Evolutionary conservation across 2,888 invertebrate species (phyloP).

Genomic region (Xylocampa areola): DNA sequence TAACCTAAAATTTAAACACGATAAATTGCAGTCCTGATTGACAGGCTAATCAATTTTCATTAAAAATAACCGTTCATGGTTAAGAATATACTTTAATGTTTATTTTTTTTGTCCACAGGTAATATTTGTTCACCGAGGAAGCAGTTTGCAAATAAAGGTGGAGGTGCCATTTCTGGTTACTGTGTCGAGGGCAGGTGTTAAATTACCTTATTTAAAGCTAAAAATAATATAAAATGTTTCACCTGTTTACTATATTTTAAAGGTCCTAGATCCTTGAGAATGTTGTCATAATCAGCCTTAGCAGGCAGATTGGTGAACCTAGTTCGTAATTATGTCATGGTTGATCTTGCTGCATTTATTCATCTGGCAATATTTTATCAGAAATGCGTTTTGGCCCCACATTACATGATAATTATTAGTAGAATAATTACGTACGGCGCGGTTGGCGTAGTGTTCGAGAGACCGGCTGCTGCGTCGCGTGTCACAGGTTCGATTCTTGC

Average conservation of each 20-base stretch:
- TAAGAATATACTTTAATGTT: slow-evolving; percentile 30
- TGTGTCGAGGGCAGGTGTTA: slow-evolving; percentile 46
- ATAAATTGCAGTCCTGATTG: slow-evolving; percentile 56
- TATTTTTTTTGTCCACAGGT: slow-evolving; percentile 66
- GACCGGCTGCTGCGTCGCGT: too few species aligned
- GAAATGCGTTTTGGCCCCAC: too few species aligned
- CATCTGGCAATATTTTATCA: too few species aligned
- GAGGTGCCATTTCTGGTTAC: slow-evolving; percentile 41
- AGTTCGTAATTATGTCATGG: too few species aligned
- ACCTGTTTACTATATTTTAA: slow-evolving; percentile 10
- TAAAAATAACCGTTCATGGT: slow-evolving; percentile 2
- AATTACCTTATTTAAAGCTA: slow-evolving; percentile 34
- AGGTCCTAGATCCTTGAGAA: too few species aligned
- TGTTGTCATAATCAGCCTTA: too few species aligned
- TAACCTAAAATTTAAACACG: slow-evolving; percentile 27
- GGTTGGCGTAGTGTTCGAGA: too few species aligned
- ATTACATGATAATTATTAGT: too few species aligned
- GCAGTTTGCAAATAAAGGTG: slow-evolving; percentile 37
- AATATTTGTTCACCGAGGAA: slow-evolving; percentile 48
- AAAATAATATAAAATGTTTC: slow-evolving; percentile 3
- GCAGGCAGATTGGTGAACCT: too few species aligned
- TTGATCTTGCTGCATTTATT: too few species aligned
- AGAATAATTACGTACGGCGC: too few species aligned
- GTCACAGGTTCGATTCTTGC: too few species aligned
- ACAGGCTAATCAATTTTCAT: slow-evolving; percentile 53